phyloP scores from a whole-genome alignment of 2,797 vertebrate species.

The Austrolebias charrua region DNA sequence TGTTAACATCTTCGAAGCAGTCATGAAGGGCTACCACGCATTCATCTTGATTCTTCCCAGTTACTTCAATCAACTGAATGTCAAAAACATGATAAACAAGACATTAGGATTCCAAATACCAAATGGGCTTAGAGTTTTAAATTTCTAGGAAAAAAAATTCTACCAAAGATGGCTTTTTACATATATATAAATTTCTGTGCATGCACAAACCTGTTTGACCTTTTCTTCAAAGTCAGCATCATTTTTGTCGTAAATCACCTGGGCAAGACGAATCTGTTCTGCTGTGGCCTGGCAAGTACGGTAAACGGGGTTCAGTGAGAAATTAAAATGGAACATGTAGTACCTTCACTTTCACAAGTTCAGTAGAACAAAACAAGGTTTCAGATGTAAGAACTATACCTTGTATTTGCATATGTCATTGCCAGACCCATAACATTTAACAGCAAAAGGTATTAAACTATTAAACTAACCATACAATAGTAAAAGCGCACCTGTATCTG shows the following conservation, averaged over 20 bases:
- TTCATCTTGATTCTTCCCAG: constrained; percentile 95
- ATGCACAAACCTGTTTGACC: constrained; percentile 86
- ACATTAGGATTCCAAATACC: not conserved
- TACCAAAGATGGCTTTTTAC: not conserved
- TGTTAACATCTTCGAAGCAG: constrained; percentile 96
- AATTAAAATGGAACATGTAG: not conserved
- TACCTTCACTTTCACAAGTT: not conserved
- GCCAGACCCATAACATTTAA: not conserved
- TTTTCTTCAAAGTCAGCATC: constrained; percentile 96
- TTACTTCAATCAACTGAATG: constrained; percentile 93
- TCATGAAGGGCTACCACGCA: constrained; percentile 97
- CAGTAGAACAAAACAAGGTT: not conserved
- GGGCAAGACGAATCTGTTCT: constrained; percentile 97
- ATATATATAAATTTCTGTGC: not conserved
- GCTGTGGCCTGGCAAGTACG: constrained; percentile 92
- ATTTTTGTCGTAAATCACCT: constrained; percentile 97
- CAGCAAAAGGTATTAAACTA: not conserved
- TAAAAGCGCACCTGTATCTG: constrained; percentile 89
- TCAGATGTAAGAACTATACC: too few relatives aligned
- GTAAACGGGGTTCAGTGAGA: constrained; percentile 25
- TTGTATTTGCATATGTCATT: not conserved
- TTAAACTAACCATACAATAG: not conserved
- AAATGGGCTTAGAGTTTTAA: not conserved
- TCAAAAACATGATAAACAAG: constrained; percentile 2
- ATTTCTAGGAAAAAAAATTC: not conserved